A percentile compares a stretch with the other conserved stretches of the same genome.
Conservation (phyloP, 1,140 invertebrate species). For the Macrobrachium nipponense region DNA sequence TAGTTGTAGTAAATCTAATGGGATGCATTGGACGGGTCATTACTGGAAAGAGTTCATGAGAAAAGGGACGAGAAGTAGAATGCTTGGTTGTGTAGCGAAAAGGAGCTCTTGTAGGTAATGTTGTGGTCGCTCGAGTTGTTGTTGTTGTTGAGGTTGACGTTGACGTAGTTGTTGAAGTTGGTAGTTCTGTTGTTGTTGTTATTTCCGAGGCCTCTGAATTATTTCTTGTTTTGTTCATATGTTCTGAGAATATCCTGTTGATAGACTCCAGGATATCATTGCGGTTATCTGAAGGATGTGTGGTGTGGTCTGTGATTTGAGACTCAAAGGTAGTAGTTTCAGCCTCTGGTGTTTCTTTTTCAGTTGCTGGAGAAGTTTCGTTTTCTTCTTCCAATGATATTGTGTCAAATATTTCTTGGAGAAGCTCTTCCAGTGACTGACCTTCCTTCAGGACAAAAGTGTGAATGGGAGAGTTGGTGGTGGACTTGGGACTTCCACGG, state of each 20-base stretch:
- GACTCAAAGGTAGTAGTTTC: conserved; percentile 19
- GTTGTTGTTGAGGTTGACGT: not conserved
- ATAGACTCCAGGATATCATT: conserved; percentile 39
- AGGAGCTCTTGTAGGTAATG: not conserved
- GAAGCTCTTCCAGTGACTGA: conserved; percentile 64
- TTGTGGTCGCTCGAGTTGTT: conserved; percentile 22
- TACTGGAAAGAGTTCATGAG: conserved; percentile 60
- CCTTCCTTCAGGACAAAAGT: conserved; percentile 65
- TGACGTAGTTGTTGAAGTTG: conserved; percentile 4
- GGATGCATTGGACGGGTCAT: conserved; percentile 62
- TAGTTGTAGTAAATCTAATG: conserved; percentile 25
- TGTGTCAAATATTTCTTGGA: conserved; percentile 64
- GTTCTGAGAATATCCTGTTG: conserved; percentile 35
- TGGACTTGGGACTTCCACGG: conserved; percentile 15
- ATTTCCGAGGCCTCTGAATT: not conserved
- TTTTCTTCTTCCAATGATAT: conserved; percentile 61
- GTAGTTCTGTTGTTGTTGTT: not conserved
- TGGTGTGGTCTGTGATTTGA: conserved; percentile 31
- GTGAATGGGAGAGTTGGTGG: conserved; percentile 65
- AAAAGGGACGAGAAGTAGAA: conserved; percentile 19
- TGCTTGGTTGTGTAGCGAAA: conserved; percentile 6
- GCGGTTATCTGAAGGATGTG: conserved; percentile 17
- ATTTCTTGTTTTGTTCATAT: conserved; percentile 23
- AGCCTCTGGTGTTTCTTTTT: not conserved
- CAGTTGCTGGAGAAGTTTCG: conserved; percentile 33